Conservation (phyloP, 2,888 invertebrate genomes). For the Linnaemya vulpina region DNA sequence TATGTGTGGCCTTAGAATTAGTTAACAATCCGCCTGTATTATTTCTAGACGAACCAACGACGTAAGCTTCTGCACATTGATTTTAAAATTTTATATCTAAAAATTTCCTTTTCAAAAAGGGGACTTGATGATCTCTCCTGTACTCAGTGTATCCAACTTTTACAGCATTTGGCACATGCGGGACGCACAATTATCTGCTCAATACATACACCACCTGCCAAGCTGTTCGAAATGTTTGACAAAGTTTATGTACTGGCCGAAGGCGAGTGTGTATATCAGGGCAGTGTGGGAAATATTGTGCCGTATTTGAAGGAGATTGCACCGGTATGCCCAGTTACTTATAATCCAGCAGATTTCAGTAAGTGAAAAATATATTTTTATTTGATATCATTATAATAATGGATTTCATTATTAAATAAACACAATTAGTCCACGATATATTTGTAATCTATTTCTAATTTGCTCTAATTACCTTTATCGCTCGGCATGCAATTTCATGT, state of each 20-base stretch:
- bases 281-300: slow-evolving; percentile 90
- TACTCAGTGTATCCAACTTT: slow-evolving; percentile 92
- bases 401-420: neutral
- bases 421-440: neutral
- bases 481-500: slow-evolving; percentile 4
- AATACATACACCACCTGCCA: slow-evolving; percentile 97
- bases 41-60: slow-evolving; percentile 98
- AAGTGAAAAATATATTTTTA: slow-evolving; percentile 80
- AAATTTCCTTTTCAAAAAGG: slow-evolving; percentile 83
- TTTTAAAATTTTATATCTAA: neutral
- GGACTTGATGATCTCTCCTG: slow-evolving; percentile 96
- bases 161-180: slow-evolving; percentile 92
- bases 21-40: slow-evolving; percentile 96
- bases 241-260: slow-evolving; percentile 94
- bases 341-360: slow-evolving; percentile 98
- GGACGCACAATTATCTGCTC: slow-evolving; percentile 97
- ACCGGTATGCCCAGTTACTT: slow-evolving; percentile 93
- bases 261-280: slow-evolving; percentile 96
- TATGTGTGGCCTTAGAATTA: slow-evolving; percentile 96
- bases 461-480: neutral
- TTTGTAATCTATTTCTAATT: neutral
- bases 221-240: slow-evolving; percentile 95
- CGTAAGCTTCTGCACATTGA: slow-evolving; percentile 85
- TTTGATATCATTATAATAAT: neutral
- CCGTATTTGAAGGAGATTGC: slow-evolving; percentile 91